Evolutionary conservation across 1,140 invertebrate genomes (phyloP), one percentile per base, ranked within the genome.

Genomic region (Sarcophaga bullata): DNA sequence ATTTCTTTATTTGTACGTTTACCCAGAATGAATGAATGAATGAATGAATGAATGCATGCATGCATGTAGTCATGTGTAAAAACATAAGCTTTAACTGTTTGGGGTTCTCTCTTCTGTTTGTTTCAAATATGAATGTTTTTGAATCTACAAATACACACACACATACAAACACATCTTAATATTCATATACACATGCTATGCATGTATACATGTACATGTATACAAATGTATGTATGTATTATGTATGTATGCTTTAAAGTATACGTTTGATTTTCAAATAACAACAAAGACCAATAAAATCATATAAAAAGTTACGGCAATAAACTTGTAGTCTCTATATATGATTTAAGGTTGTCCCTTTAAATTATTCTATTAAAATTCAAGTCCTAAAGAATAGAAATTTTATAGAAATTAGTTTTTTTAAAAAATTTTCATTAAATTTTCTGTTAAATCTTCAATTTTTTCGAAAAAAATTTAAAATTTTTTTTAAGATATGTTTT

Each of bases 221-320:
- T n/a, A n/a, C n/a, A n/a, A n/a, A n/a, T 46, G 68, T 73, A 9
- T 73, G 7, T 25, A 76, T 48, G 25, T 48, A 6, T 75, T 46
- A 75, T 73, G 73, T 46, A 46, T 6, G 48, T 8, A 76, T 76
- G 73, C 25, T 13, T 19, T n/a, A 68, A n/a, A 25, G 19, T 25
- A 68, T 8, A 68, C 17, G 25, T 37, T 37, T 37, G 25, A 37
- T 37, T 37, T 37, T 19, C n/a, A 47, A 49, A 76, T 8, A 76
- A 49, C 75, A 52, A 78, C 75, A 78, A 78, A 78, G 75, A 78
- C 75, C 49, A 78, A 78, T 78, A 78, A 78, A 78, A 78, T 78
- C 75, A 78, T 52, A 78, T 52, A 19, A 78, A 78, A 78, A 78
- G 75, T 78, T 78, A 19, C 75, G 19, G 48, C 75, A 78, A 78